phyloP scores from a whole-genome alignment of 1,140 invertebrate species.

The Acromyrmex echinatior region DNA sequence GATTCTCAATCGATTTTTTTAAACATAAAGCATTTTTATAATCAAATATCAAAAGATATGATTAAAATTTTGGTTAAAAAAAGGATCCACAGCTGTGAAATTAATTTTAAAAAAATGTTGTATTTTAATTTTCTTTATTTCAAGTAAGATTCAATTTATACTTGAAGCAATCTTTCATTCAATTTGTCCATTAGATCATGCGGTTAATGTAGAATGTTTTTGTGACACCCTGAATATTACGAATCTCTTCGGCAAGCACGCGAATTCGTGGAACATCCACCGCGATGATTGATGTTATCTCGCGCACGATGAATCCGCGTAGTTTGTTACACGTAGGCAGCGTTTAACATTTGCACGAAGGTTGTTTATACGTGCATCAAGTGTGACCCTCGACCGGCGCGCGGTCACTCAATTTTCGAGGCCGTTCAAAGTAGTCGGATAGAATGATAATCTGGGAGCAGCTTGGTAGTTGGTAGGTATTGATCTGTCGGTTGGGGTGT shows the following conservation, averaged over 20 bases:
- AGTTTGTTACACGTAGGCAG: conserved; percentile 38
- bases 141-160: not conserved
- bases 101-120: not conserved
- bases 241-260: conserved; percentile 29
- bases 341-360: conserved; percentile 35
- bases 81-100: not conserved
- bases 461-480: conserved; percentile 84
- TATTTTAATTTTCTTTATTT: not conserved
- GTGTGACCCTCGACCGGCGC: conserved; percentile 5
- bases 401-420: conserved; percentile 76
- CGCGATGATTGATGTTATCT: conserved; percentile 43
- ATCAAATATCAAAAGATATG: not conserved
- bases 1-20: not conserved
- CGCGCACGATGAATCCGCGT: conserved; percentile 11
- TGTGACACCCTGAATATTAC: not conserved
- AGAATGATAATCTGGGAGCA: conserved; percentile 83
- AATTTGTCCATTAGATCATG: not conserved
- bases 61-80: not conserved
- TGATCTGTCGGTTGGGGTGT: conserved; percentile 84
- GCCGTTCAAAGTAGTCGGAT: conserved; percentile 81
- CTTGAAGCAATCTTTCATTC: not conserved
- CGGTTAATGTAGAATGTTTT: not conserved
- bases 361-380: conserved; percentile 44
- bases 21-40: not conserved
- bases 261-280: conserved; percentile 37